Evolutionary conservation across 1,140 invertebrate species (phyloP).

Genomic region (Drosophila pachea): DNA sequence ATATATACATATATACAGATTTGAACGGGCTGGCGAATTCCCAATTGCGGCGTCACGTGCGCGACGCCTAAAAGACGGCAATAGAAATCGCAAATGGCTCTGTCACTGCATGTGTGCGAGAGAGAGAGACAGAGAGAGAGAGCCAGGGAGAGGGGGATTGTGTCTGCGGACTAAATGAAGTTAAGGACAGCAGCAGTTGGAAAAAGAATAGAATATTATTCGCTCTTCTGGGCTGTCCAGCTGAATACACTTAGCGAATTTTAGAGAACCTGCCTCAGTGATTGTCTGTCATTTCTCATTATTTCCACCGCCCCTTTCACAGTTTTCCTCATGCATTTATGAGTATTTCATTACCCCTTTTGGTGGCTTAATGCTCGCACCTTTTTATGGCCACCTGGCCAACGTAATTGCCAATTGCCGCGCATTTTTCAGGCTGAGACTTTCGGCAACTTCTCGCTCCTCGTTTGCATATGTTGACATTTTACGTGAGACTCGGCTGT

Average conservation of each 20-base stretch:
- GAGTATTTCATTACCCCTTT: neutral
- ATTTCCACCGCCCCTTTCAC: neutral
- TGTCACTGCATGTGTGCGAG: constrained; percentile 7
- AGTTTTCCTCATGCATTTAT: neutral
- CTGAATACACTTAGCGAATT: neutral
- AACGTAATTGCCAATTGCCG: constrained; percentile 31
- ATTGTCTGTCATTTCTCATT: no score
- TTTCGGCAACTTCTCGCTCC: constrained; percentile 8
- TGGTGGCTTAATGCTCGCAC: constrained; percentile 28
- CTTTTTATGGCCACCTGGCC: constrained; percentile 29
- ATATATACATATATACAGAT: neutral
- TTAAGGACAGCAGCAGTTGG: neutral
- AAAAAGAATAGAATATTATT: neutral
- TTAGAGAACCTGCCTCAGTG: no score
- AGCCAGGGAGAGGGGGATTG: no score
- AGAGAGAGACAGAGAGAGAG: neutral
- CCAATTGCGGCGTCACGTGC: constrained; percentile 23
- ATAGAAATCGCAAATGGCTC: constrained; percentile 20
- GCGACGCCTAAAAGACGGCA: constrained; percentile 15
- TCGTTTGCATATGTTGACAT: constrained; percentile 31
- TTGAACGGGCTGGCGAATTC: constrained; percentile 19
- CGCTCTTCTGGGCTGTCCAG: neutral
- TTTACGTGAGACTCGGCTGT: constrained; percentile 15
- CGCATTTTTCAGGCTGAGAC: constrained; percentile 9
- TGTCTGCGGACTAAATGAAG: constrained; percentile 7